phyloP scores from a whole-genome alignment of 1,140 invertebrate species.

The Lucilia cuprina region DNA sequence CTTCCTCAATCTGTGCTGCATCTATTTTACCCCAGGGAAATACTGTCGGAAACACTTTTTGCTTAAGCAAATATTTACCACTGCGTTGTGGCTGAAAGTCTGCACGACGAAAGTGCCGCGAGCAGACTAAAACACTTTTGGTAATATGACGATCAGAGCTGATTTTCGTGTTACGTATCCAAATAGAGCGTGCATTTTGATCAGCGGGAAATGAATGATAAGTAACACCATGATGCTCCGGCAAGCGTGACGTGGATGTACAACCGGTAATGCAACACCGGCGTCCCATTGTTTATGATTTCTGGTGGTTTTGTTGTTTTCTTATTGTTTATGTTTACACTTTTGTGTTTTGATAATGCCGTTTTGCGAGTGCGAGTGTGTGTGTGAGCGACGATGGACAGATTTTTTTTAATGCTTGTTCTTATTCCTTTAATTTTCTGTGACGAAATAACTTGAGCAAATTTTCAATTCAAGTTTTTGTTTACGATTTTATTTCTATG shows the following conservation, averaged over 20 bases:
- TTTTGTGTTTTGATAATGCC: neutral
- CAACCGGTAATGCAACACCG: conserved; percentile 61
- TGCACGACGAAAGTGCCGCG: conserved; percentile 69
- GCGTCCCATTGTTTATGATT: conserved; percentile 49
- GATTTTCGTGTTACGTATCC: conserved; percentile 65
- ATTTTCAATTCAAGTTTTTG: neutral
- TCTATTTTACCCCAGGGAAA: conserved; percentile 63
- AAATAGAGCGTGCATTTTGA: conserved; percentile 60
- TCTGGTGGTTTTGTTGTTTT: neutral
- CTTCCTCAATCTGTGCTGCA: conserved; percentile 48
- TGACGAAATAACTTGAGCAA: neutral
- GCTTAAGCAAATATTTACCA: conserved; percentile 67
- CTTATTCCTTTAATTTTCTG: neutral
- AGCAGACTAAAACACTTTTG: conserved; percentile 69
- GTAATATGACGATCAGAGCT: conserved; percentile 64
- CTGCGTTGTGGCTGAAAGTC: conserved; percentile 70
- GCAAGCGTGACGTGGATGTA: conserved; percentile 55
- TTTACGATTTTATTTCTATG: neutral
- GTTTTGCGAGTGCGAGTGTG: neutral
- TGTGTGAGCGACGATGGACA: neutral
- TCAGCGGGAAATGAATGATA: conserved; percentile 67
- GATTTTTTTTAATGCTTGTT: neutral
- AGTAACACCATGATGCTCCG: conserved; percentile 65
- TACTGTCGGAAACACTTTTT: conserved; percentile 61
- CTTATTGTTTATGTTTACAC: neutral